Evolutionary conservation across 2,888 invertebrate species (phyloP), one percentile per base, ranked within the genome.

Genomic region (Cheilosia urbana): DNA sequence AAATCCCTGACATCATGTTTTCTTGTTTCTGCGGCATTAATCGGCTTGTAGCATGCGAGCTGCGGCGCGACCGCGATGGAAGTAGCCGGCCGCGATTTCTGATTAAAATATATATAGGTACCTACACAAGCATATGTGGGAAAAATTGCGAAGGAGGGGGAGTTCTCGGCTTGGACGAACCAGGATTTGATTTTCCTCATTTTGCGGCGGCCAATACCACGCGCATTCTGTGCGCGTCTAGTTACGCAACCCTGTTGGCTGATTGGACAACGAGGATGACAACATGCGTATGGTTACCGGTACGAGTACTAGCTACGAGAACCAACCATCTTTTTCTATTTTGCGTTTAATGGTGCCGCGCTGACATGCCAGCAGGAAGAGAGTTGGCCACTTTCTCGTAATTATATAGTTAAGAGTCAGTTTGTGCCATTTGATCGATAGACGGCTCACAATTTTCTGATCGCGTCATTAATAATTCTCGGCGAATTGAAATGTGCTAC

Each of bases 1-100:
- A 84, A 85, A 85, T 85, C 85, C 81, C 72, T 85, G 76, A 85
- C 85, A 85, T 85, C 85, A 81, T 85, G 85, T 85, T 85, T 77
- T 81, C 85, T 81, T 85, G 85, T 81, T 85, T 68, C 76, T 17
- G 57, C 57, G 68, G 76, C 81, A 81, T 85, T 85, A 85, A 85
- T 85, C 85, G 81, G 85, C 81, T 76, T 85, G 85, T 85, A 81
- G 76, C 85, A 85, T 85, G 85, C 85, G 51, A 84, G 40, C 73
- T 68, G 47, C 9, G 55, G n/a, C 30, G 78, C 72, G 63, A 60
- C 79, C 58, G 53, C 30, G 37, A 79, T 84, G 73, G 45, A 71
- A 81, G 81, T 55, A 72, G 66, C 60, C 66, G 71, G 75, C 42
- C 66, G 63, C 60, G 63, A 76, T 76, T 68, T 62, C 60, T 68